Evolutionary conservation across 1,140 invertebrate genomes (phyloP).

Genomic region (Diachasmimorpha longicaudata): DNA sequence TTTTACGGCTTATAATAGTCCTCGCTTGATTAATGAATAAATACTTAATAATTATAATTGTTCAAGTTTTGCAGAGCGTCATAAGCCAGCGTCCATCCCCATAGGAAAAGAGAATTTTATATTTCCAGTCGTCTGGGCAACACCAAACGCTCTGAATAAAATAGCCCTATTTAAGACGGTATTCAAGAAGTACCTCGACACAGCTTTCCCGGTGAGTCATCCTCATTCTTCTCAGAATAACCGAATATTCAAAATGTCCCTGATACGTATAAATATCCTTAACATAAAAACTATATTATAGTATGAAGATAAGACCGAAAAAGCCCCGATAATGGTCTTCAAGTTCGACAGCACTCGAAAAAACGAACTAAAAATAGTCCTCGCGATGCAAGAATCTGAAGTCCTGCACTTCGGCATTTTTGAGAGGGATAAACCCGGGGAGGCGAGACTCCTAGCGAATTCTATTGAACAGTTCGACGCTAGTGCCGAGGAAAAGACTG

Average conservation of each 20-base stretch:
- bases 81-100: slow-evolving; percentile 45
- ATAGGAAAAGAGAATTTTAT: slow-evolving; percentile 42
- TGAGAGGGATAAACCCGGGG: slow-evolving; percentile 53
- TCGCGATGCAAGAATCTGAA: slow-evolving; percentile 51
- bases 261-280: too few relatives aligned
- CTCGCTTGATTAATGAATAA: too few relatives aligned
- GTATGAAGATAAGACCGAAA: slow-evolving; percentile 53
- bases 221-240: not conserved
- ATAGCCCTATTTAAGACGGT: slow-evolving; percentile 46
- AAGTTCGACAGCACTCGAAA: slow-evolving; percentile 56
- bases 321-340: slow-evolving; percentile 54
- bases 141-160: slow-evolving; percentile 54
- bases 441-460: slow-evolving; percentile 51
- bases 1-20: too few relatives aligned
- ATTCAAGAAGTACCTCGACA: slow-evolving; percentile 51
- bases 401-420: slow-evolving; percentile 57
- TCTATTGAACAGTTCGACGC: slow-evolving; percentile 53
- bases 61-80: slow-evolving; percentile 35
- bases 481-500: slow-evolving; percentile 47
- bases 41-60: too few relatives aligned
- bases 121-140: slow-evolving; percentile 53
- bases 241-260: too few relatives aligned
- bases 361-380: slow-evolving; percentile 51
- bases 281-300: slow-evolving; percentile 28
- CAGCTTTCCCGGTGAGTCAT: slow-evolving; percentile 48